Base-by-base conservation (phyloP, 2,797 vertebrate species). In the Lagocephalus sceleratus region DNA sequence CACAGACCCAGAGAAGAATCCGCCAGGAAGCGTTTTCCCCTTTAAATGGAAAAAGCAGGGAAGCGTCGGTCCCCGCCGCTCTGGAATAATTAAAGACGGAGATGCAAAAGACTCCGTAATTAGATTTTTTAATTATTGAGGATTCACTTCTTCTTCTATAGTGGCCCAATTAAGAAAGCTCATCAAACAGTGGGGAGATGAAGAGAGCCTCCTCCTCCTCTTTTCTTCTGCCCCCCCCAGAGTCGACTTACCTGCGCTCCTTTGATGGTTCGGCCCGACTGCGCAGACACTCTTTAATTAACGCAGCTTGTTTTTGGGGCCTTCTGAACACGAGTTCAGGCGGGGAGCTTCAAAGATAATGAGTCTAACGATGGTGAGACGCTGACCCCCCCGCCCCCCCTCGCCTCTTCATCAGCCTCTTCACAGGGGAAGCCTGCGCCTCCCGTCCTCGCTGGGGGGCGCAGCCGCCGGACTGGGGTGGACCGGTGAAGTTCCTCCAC, bases 71-170 rank as follows among this genome's bases (percentile, higher is more conserved):
- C 76, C 81, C 73, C 81, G 66, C 85, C 75, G 84, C 82, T 89
- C 79, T 68, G 54, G 85, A 88, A 88, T 91, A 90, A 90, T 91
- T 90, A 91, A 87, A 77, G 68, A 78, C 72, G 51, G 77, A 88
- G 86, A 90, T 90, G 88, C 84, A 88, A 90, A 90, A 88, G 85
- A 90, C 84, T 90, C 81, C 77, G 82, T 91, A 89, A 90, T 91
- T 91, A 91, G 89, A 88, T 91, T 89, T 90, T 90, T 91, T 91
- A 91, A 90, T 91, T 91, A 90, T 90, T 91, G 86, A 91, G 86
- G 87, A 89, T 89, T 91, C 86, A 80, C 81, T 87, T 85, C 78
- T 85, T 74, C 78, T 79, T 88, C 81, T 89, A 85, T 88, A 81
- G 87, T 85, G 78, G 79, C 87, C 88, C 88, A 91, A 90, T 91